phyloP scores from a whole-genome alignment of 2,797 vertebrate species.

The Gymnothorax javanicus region DNA sequence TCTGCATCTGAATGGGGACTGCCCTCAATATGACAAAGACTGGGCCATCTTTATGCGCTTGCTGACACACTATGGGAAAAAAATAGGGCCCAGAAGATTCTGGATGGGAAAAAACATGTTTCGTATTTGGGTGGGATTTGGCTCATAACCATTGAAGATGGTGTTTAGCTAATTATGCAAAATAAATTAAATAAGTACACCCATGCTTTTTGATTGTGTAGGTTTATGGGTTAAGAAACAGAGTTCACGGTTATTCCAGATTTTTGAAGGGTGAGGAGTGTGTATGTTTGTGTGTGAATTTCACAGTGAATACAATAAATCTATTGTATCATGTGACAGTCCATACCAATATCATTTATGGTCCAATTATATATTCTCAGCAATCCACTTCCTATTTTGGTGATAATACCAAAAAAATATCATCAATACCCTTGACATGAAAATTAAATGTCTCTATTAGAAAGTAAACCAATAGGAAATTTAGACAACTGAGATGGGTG shows the following conservation, averaged over 20 bases:
- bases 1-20: slow-evolving; percentile 89
- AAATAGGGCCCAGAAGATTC: slow-evolving; percentile 30
- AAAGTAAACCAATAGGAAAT: neutral
- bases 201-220: neutral
- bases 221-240: neutral
- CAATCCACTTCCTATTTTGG: neutral
- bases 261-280: neutral
- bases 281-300: slow-evolving; percentile 46
- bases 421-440: neutral
- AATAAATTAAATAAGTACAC: slow-evolving; percentile 3
- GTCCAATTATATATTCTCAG: neutral
- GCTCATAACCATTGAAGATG: slow-evolving; percentile 11
- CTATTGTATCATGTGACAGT: neutral
- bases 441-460: neutral
- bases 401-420: neutral
- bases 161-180: slow-evolving; percentile 23
- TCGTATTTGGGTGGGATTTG: slow-evolving; percentile 36
- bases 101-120: slow-evolving; percentile 25
- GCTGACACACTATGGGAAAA: slow-evolving; percentile 67
- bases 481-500: neutral
- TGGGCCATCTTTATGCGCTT: slow-evolving; percentile 72
- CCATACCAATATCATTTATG: neutral
- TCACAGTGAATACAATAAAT: neutral
- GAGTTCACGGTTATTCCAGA: neutral
- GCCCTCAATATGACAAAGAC: slow-evolving; percentile 67